phyloP scores from a whole-genome alignment of 2,797 vertebrate species.

The Echiichthys vipera region DNA sequence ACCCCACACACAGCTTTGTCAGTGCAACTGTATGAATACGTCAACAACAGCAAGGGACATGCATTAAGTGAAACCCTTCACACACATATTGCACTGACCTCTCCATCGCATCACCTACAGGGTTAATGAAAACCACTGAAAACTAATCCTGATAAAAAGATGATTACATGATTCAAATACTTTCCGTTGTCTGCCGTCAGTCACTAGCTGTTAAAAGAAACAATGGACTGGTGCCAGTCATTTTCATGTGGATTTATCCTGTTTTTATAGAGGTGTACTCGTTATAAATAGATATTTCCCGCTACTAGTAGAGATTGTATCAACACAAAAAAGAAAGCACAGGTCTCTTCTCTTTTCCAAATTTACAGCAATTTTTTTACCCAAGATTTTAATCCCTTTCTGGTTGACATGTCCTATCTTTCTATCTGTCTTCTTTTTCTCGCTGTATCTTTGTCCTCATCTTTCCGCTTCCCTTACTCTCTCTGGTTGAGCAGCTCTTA shows the following conservation, averaged over 20 bases:
- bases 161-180: slow-evolving; percentile 52
- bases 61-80: neutral
- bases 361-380: slow-evolving; percentile 13
- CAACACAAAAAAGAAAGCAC: neutral
- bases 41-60: neutral
- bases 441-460: slow-evolving; percentile 20
- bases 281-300: slow-evolving; percentile 23
- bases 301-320: neutral
- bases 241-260: slow-evolving; percentile 25
- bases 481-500: slow-evolving; percentile 11
- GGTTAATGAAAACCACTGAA: slow-evolving; percentile 43
- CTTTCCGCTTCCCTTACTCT: slow-evolving; percentile 1
- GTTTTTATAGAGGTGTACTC: slow-evolving; percentile 32
- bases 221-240: slow-evolving; percentile 15
- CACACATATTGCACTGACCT: neutral
- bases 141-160: slow-evolving; percentile 42
- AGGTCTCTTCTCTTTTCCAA: slow-evolving; percentile 5
- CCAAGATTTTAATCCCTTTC: slow-evolving; percentile 11
- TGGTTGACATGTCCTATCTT: neutral
- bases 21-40: neutral
- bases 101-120: neutral
- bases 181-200: slow-evolving; percentile 13
- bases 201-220: slow-evolving; percentile 60
- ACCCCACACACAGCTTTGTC: neutral
- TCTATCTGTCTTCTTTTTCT: neutral